phyloP scores from a whole-genome alignment of 1,140 invertebrate species.

The Propsilocerus akamusi region DNA sequence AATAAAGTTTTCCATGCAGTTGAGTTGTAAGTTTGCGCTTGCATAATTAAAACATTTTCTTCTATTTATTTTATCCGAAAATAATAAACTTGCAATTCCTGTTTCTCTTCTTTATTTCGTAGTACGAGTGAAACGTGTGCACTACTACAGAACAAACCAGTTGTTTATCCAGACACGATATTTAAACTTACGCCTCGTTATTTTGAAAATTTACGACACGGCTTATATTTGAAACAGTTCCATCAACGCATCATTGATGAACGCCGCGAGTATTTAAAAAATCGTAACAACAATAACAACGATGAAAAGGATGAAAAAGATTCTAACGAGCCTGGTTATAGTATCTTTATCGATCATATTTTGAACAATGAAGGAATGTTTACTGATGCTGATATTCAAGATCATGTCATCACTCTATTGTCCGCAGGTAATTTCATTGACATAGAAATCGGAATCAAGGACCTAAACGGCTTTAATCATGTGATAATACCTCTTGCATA shows the following conservation, averaged over 20 bases:
- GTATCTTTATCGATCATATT: not conserved
- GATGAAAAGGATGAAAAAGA: not conserved
- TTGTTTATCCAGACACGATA: not conserved
- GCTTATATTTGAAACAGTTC: not conserved
- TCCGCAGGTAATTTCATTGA: not conserved
- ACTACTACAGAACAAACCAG: not conserved
- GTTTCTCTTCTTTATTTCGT: no score
- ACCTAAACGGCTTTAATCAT: no score
- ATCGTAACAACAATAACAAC: not conserved
- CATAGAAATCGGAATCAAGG: no score
- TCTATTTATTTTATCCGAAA: no score
- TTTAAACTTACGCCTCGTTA: not conserved
- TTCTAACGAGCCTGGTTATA: not conserved
- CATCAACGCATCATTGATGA: not conserved
- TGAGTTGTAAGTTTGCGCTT: constrained; percentile 1
- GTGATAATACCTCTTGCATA: no score
- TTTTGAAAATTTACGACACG: not conserved
- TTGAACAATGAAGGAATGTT: not conserved
- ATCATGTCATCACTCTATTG: not conserved
- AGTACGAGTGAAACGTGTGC: not conserved
- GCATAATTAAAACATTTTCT: no score
- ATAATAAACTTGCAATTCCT: no score
- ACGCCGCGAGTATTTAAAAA: not conserved
- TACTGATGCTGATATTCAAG: not conserved
- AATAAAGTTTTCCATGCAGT: constrained; percentile 1